Conservation (phyloP, 2,797 vertebrate genomes). For the Vespertilio murinus region DNA sequence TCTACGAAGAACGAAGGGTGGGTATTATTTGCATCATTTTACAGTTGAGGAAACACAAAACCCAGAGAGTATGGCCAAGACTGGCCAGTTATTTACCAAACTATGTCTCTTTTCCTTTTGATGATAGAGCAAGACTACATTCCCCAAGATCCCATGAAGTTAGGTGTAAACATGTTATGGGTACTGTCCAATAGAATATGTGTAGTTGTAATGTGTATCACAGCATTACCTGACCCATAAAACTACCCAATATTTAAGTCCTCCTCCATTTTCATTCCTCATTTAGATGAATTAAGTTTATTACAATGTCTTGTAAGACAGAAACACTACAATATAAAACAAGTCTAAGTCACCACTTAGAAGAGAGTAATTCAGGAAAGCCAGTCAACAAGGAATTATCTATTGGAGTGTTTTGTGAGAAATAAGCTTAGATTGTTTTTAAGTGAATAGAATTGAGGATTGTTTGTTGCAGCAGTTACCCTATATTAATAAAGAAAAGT, state of each 20-base stretch:
- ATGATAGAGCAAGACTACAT: not conserved
- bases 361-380: conserved; percentile 28
- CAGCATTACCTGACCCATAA: not conserved
- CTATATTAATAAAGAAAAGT: not conserved
- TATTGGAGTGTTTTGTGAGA: not conserved
- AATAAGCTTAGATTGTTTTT: not conserved
- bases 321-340: not conserved
- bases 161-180: not conserved
- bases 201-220: not conserved
- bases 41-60: conserved; percentile 23
- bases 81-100: not conserved
- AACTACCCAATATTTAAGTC: not conserved
- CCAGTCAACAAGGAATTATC: not conserved
- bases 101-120: not conserved
- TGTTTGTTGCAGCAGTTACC: not conserved
- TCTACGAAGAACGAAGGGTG: not conserved
- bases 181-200: not conserved
- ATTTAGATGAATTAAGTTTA: conserved; percentile 11
- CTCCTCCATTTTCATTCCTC: not conserved
- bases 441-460: not conserved
- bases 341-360: not conserved
- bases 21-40: conserved; percentile 33
- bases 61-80: not conserved
- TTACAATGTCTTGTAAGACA: not conserved
- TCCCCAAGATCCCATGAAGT: conserved; percentile 19